Percentiles rank a stretch among this genome's conserved stretches.
Evolutionary conservation across 2,888 invertebrate genomes (phyloP).

Genomic region (Drosophila colorata): DNA sequence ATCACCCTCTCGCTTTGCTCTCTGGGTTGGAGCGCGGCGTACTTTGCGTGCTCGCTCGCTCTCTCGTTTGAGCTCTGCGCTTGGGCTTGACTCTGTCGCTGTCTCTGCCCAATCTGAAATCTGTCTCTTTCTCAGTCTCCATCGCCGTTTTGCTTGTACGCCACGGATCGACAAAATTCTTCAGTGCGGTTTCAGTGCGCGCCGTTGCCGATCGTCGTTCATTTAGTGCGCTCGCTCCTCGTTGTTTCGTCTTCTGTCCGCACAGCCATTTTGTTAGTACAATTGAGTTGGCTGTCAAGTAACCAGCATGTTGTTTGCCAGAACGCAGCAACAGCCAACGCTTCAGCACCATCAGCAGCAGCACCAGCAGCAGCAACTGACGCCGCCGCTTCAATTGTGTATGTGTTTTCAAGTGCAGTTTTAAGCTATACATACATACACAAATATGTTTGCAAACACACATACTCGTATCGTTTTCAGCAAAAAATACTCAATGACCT

Average conservation of each 20-base stretch:
- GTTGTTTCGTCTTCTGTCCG: slow-evolving; percentile 21
- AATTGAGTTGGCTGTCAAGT: slow-evolving; percentile 51
- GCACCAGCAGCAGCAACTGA: slow-evolving; percentile 42
- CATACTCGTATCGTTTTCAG: slow-evolving; percentile 3
- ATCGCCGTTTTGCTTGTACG: slow-evolving; percentile 30
- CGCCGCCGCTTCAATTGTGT: slow-evolving; percentile 63
- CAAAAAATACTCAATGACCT: slow-evolving; percentile 42
- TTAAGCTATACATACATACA: slow-evolving; percentile 12
- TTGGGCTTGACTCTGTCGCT: slow-evolving; percentile 38
- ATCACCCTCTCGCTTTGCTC: slow-evolving; percentile 28
- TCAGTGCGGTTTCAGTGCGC: slow-evolving; percentile 77
- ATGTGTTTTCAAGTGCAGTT: slow-evolving; percentile 60
- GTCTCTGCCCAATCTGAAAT: slow-evolving; percentile 20
- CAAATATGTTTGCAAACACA: background rate
- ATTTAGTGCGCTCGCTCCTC: slow-evolving; percentile 70
- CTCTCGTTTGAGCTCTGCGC: slow-evolving; percentile 32
- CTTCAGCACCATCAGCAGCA: slow-evolving; percentile 51
- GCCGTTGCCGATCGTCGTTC: slow-evolving; percentile 68
- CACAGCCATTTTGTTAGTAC: slow-evolving; percentile 57
- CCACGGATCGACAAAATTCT: slow-evolving; percentile 59
- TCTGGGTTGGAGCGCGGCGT: slow-evolving; percentile 9
- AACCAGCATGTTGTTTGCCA: slow-evolving; percentile 74
- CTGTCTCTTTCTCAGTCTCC: slow-evolving; percentile 38
- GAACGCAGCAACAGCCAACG: slow-evolving; percentile 64
- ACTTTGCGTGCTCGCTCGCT: slow-evolving; percentile 13